Evolutionary conservation across 2,113 vertebrate species (phyloP), one percentile per base, ranked within the genome.

Genomic region (Gyps fulvus): DNA sequence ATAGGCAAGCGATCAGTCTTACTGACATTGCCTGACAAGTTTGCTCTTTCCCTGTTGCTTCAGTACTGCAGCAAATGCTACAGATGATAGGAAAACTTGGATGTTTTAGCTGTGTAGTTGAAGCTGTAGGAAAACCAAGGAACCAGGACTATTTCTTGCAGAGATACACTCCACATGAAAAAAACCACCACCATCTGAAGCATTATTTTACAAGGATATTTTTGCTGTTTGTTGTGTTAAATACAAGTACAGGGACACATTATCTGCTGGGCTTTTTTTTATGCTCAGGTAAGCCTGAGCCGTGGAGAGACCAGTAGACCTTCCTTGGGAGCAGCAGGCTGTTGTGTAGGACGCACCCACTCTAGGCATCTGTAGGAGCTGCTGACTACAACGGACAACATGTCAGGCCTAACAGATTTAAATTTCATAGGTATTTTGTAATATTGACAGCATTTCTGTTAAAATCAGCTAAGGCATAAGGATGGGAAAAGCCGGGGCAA

Each of bases 291-390:
- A 69, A 79, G 23, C 26, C 58, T 61, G 69, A 59, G 6, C 8
- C 69, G 6, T 26, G 54, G 26, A 50, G 78, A 38, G 29, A 29
- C 2, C 27, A 13, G 29, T 6, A 65, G 65, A 12, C 7, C 14
- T 72, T 69, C 43, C 47, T 38, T 26, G 23, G 82, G 40, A 92
- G 32, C 25, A 62, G 55, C 43, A 81, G 57, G 40, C 19, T 89
- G 45, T 25, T 57, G 36, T n/a, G 59, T 36, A 34, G 80, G 54
- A 22, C 0, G 0, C 6, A 38, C 17, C 8, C 26, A 21, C 11
- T 23, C 43, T 7, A 34, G 27, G 19, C 15, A 55, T 13, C 34
- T 43, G 27, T 19, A 22, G 47, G 50, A 84, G 9, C 22, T 47
- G 63, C n/a, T 63, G 57, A 61, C 13, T 65, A 26, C 26, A 79